Conservation (phyloP, 2,797 vertebrate genomes). For the Meda fulgida region DNA sequence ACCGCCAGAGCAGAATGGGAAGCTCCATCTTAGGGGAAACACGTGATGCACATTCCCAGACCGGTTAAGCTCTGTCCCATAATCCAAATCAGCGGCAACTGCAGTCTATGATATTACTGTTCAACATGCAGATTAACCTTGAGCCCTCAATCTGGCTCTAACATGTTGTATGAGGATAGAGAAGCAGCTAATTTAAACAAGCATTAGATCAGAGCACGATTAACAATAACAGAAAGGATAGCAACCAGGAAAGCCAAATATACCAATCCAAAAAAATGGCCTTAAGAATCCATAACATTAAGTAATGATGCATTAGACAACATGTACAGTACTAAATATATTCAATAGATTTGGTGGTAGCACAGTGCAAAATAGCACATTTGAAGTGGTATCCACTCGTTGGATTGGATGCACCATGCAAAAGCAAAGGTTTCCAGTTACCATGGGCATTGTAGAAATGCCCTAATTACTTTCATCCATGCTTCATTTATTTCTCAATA, state of each 20-base stretch:
- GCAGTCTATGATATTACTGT: constrained; percentile 25
- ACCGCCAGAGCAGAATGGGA: constrained; percentile 4
- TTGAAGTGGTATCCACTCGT: too few species aligned
- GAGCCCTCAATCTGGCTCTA: constrained; percentile 36
- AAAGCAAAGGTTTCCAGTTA: constrained; percentile 17
- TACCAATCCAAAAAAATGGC: not conserved
- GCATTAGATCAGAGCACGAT: not conserved
- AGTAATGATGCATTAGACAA: not conserved
- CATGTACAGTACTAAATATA: not conserved
- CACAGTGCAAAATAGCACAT: not conserved
- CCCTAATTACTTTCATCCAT: constrained; percentile 1
- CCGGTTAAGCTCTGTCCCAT: constrained; percentile 2
- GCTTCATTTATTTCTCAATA: constrained; percentile 15
- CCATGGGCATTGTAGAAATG: constrained; percentile 2
- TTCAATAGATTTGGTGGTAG: not conserved
- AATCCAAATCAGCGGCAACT: constrained; percentile 11
- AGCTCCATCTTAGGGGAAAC: constrained; percentile 8
- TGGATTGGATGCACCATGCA: not conserved
- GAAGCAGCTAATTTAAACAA: not conserved
- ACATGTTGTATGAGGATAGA: not conserved
- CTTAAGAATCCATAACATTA: not conserved
- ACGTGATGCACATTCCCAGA: constrained; percentile 36
- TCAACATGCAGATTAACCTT: constrained; percentile 49
- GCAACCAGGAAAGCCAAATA: not conserved
- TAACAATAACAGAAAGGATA: not conserved